Conservation (phyloP, 1,140 invertebrate genomes). For the Kradibia gibbosae region DNA sequence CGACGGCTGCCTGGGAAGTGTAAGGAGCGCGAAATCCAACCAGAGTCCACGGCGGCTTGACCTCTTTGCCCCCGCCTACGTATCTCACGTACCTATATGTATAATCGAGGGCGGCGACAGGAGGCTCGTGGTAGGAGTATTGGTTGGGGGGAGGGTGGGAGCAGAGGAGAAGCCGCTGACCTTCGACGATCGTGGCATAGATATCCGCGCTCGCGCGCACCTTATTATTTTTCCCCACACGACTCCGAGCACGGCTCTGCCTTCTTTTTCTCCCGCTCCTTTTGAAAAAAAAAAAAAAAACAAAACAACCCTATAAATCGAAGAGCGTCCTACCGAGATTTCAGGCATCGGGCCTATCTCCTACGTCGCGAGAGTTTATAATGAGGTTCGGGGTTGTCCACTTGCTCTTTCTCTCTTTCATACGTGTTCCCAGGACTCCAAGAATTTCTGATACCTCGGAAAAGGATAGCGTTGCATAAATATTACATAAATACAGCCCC, state of each 20-base stretch:
- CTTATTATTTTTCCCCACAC: conserved; percentile 51
- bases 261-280: conserved; percentile 4
- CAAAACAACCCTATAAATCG: conserved; percentile 35
- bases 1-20: conserved; percentile 37
- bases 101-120: not conserved
- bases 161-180: conserved; percentile 41
- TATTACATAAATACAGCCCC: not conserved
- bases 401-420: not conserved
- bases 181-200: conserved; percentile 53
- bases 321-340: conserved; percentile 18
- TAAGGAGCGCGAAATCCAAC: not conserved
- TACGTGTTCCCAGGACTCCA: not conserved
- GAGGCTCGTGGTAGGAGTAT: not conserved
- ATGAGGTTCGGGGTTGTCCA: conserved; percentile 45
- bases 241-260: not conserved
- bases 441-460: not conserved
- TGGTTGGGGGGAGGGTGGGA: conserved; percentile 25
- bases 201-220: conserved; percentile 50
- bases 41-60: not conserved
- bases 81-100: not conserved
- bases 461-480: not conserved
- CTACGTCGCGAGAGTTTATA: conserved; percentile 52
- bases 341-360: conserved; percentile 23
- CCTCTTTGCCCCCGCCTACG: not conserved
- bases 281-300: not conserved